Percentiles rank a stretch among this genome's conserved stretches.
Evolutionary conservation across 2,888 invertebrate genomes (phyloP).

Genomic region (Sinhomidia bicolor): DNA sequence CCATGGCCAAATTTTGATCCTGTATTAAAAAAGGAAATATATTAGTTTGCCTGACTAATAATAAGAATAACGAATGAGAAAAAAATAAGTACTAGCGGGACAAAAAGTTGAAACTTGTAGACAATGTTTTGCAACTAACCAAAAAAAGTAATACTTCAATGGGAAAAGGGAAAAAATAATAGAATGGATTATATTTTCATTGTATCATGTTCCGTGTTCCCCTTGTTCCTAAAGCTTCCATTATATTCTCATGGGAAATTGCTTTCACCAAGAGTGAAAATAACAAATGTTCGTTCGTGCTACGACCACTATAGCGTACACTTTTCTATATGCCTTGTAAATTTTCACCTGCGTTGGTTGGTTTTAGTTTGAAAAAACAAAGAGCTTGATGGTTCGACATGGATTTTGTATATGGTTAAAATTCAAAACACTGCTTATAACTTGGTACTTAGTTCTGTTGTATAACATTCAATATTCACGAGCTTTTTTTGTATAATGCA

Average conservation of each 20-base stretch:
- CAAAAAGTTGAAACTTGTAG: slow-evolving; percentile 33
- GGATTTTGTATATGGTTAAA: slow-evolving; percentile 46
- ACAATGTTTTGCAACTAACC: slow-evolving; percentile 4
- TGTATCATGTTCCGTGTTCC: slow-evolving; percentile 51
- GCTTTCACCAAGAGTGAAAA: slow-evolving; percentile 67
- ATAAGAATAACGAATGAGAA: background rate
- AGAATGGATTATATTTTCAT: slow-evolving; percentile 42
- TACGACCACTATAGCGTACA: background rate
- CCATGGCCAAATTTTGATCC: too few relatives aligned
- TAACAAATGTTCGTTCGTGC: slow-evolving; percentile 66
- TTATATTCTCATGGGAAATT: slow-evolving; percentile 66
- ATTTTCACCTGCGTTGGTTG: slow-evolving; percentile 13
- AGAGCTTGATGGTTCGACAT: background rate
- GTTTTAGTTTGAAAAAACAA: too few relatives aligned
- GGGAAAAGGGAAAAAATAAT: slow-evolving; percentile 49
- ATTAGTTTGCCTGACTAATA: background rate
- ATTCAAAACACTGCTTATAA: slow-evolving; percentile 56
- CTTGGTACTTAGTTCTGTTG: slow-evolving; percentile 10
- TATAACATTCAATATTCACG: slow-evolving; percentile 62
- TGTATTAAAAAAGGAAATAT: background rate
- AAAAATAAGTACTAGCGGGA: background rate
- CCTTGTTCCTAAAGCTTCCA: slow-evolving; percentile 24
- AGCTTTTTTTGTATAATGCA: background rate
- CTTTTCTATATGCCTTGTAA: background rate
- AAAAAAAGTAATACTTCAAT: slow-evolving; percentile 44